Conservation (phyloP, 2,888 invertebrate species). For the Ornithoptera alexandrae region DNA sequence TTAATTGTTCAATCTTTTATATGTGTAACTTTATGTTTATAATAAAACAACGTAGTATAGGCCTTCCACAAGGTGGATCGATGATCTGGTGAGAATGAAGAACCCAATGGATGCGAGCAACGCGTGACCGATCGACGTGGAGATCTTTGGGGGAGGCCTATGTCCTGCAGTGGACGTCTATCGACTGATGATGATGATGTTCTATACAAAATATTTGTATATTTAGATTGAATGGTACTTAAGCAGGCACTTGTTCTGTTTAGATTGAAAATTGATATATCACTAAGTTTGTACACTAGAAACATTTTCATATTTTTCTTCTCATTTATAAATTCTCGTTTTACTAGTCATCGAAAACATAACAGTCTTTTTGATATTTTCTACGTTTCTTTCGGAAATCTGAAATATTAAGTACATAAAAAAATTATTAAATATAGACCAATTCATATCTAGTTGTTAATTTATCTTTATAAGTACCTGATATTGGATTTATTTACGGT, state of each 20-base stretch:
- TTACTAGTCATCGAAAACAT: background rate
- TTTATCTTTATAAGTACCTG: too few relatives aligned
- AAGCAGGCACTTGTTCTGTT: background rate
- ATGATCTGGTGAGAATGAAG: background rate
- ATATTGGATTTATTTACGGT: too few relatives aligned
- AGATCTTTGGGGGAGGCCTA: too few relatives aligned
- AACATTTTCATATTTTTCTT: background rate
- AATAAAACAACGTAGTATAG: background rate
- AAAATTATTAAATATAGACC: background rate
- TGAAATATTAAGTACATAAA: background rate
- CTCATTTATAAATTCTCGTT: background rate
- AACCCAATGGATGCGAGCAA: too few relatives aligned
- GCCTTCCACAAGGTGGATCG: background rate
- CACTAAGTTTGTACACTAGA: background rate
- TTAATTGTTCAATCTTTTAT: too few relatives aligned
- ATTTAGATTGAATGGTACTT: background rate
- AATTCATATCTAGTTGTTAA: too few relatives aligned
- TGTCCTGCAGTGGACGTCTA: too few relatives aligned
- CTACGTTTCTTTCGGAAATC: background rate
- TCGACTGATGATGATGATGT: background rate
- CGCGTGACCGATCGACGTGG: too few relatives aligned
- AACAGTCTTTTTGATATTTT: background rate
- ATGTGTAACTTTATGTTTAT: background rate
- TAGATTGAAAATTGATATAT: background rate
- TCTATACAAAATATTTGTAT: background rate